A percentile compares a stretch with the other conserved stretches of the same genome.
Conservation (phyloP, 2,888 invertebrate genomes). For the Nezara viridula region DNA sequence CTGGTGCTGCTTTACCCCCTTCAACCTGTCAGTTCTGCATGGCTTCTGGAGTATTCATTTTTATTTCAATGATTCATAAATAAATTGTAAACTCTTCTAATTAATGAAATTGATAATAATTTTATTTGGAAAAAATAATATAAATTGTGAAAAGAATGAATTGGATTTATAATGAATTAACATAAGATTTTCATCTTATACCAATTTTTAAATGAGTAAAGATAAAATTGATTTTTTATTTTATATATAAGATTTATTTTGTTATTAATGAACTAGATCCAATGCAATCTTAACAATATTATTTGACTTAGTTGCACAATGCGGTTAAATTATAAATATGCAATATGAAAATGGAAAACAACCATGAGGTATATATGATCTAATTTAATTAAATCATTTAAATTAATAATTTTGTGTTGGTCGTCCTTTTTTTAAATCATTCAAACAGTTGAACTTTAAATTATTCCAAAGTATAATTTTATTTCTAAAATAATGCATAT, state of each 20-base stretch:
- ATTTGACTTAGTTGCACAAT: not conserved
- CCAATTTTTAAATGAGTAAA: not conserved
- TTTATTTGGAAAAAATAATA: not conserved
- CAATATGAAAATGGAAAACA: not conserved
- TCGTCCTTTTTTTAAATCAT: not conserved
- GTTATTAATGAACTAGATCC: not conserved
- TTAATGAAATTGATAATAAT: not conserved
- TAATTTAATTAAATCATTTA: not conserved
- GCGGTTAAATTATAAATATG: not conserved
- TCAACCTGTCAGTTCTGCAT: constrained; percentile 19
- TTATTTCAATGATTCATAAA: not conserved
- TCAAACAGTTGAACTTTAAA: not conserved
- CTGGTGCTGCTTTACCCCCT: not conserved
- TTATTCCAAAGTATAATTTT: not conserved
- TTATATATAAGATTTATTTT: not conserved
- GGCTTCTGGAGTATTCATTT: constrained; percentile 22
- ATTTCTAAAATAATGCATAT: not conserved
- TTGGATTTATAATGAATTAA: not conserved
- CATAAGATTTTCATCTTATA: not conserved
- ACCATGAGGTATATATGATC: not conserved
- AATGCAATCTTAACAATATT: not conserved
- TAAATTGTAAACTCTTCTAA: not conserved
- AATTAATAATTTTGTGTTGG: not conserved
- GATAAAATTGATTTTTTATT: not conserved
- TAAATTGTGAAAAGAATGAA: not conserved